Base-by-base conservation (phyloP, 2,888 invertebrate species). In the Apodemia hepburni region DNA sequence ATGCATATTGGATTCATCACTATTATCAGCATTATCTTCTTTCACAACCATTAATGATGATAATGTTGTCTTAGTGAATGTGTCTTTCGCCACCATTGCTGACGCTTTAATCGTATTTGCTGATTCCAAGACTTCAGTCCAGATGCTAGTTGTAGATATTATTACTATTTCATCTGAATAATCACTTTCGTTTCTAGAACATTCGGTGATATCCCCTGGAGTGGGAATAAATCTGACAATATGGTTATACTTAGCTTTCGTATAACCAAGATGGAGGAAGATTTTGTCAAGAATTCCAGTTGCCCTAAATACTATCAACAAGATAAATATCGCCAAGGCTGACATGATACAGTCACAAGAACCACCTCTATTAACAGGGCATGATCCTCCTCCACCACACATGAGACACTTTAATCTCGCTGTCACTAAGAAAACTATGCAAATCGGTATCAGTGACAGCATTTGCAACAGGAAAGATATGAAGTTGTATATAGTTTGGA, bases 401-500 rank as follows among this genome's bases (percentile, higher is more conserved):
- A 87, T 77, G 49, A 84, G 81, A 64, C 86, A 85, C 64, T 84
- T 85, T 35, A 87, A 71, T 35, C 78, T 74, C 0, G 87, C 75
- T 6, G 87, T 83, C 3, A 85, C 58, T 2, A 87, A 60, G 49
- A 89, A 88, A 17, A 87, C 82, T 2, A 80, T 60, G 65, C 88
- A 88, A 59, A 89, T 84, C 0, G 88, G 88, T 70, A 88, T 73
- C 0, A 89, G 75, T 0, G 88, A 87, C 64, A 86, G 60, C 73
- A 85, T 75, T 75, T 89, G 88, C 17, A 87, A 71, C 59, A 86
- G 0, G 62, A 85, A 85, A 8, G 87, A 88, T 73, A 87, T 72
- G 62, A 85, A 82, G 73, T 87, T 89, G 73, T 89, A 89, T 2
- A 82, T 11, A 1, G 87, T 85, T 70, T 87, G 87, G 17, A 87